Percentiles rank a stretch among this genome's conserved stretches.
These are phyloP conservation scores for Prostheceraeus crozeri DNA, from an alignment of 2,888 invertebrate species.

Conservation along the genomic window DNA sequence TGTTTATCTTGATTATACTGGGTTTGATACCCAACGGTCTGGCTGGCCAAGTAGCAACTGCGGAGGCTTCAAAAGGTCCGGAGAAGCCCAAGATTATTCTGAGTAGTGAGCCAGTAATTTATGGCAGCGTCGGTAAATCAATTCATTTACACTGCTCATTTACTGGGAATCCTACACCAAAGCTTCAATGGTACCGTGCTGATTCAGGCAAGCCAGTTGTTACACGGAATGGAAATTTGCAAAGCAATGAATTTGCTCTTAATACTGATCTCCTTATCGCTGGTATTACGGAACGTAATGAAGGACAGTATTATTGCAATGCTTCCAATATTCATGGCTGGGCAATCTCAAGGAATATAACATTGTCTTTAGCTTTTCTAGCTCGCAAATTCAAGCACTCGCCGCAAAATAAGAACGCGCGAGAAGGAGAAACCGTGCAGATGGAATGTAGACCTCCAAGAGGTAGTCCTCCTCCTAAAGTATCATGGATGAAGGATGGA, in stretches of 20 bases:
- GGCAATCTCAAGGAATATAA: slow-evolving; percentile 26
- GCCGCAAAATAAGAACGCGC: slow-evolving; percentile 29
- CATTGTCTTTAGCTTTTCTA: slow-evolving; percentile 31
- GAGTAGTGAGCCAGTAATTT: too few relatives aligned
- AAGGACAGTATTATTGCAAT: slow-evolving; percentile 37
- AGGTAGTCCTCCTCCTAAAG: slow-evolving; percentile 31
- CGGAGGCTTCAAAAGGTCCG: too few relatives aligned
- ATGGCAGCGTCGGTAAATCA: too few relatives aligned
- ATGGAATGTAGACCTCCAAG: slow-evolving; percentile 36
- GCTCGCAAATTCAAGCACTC: slow-evolving; percentile 23
- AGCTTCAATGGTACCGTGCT: too few relatives aligned
- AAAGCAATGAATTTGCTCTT: too few relatives aligned
- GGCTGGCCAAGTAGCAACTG: too few relatives aligned
- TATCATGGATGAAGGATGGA: slow-evolving; percentile 22
- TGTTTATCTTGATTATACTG: too few relatives aligned
- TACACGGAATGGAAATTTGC: slow-evolving; percentile 14
- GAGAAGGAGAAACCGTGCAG: slow-evolving; percentile 33
- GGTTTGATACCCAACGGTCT: too few relatives aligned
- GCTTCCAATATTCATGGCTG: slow-evolving; percentile 31
- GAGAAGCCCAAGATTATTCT: too few relatives aligned
- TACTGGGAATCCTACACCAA: too few relatives aligned
- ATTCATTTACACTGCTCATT: too few relatives aligned
- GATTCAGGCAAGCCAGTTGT: slow-evolving; percentile 42
- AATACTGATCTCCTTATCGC: slow-evolving; percentile 23
- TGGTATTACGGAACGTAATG: slow-evolving; percentile 17